Conservation (phyloP, 2,888 invertebrate species). For the Agrilus mali region DNA sequence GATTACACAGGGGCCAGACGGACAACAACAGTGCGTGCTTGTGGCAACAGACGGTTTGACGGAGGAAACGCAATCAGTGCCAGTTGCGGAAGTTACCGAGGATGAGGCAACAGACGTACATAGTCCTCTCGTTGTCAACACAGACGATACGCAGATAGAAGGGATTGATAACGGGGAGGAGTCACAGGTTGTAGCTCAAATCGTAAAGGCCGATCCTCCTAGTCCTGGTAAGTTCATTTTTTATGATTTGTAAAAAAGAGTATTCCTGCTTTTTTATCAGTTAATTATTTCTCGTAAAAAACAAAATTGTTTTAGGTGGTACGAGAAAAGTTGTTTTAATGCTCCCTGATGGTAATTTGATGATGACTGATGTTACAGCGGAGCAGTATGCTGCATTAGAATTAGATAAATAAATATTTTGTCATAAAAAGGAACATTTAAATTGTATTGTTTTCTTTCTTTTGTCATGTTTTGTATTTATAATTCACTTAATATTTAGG, state of each 20-base stretch:
- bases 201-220: slow-evolving; percentile 72
- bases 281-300: neutral
- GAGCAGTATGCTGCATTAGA: slow-evolving; percentile 63
- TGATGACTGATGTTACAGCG: slow-evolving; percentile 79
- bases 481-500: too few species aligned
- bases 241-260: neutral
- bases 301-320: slow-evolving; percentile 46
- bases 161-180: slow-evolving; percentile 40
- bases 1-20: slow-evolving; percentile 61
- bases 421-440: too few species aligned
- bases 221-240: slow-evolving; percentile 52
- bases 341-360: slow-evolving; percentile 72
- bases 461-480: too few species aligned
- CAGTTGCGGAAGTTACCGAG: slow-evolving; percentile 23
- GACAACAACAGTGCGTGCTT: slow-evolving; percentile 58
- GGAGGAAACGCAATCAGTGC: slow-evolving; percentile 42
- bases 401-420: slow-evolving; percentile 25
- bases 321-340: slow-evolving; percentile 73
- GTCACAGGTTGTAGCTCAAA: slow-evolving; percentile 70
- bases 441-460: too few species aligned
- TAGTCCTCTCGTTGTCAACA: slow-evolving; percentile 11
- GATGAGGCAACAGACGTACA: slow-evolving; percentile 15
- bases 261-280: neutral
- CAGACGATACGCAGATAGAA: slow-evolving; percentile 9
- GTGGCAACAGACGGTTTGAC: slow-evolving; percentile 46